Evolutionary conservation across 2,797 vertebrate species (phyloP).

Genomic region (Coccyzus lansbergi): DNA sequence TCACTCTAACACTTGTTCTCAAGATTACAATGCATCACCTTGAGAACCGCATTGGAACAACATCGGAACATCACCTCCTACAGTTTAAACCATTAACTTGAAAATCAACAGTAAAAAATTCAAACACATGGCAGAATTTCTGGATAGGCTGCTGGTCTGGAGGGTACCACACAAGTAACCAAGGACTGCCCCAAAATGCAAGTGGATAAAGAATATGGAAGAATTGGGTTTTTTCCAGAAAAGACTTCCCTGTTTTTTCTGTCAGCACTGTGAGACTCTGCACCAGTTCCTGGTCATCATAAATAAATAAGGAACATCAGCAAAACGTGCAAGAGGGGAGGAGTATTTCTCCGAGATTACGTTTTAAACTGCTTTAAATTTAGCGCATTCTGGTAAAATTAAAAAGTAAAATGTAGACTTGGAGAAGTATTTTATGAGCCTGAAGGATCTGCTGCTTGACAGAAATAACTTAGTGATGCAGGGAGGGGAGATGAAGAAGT

Average conservation of each 20-base stretch:
- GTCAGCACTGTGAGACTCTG: neutral
- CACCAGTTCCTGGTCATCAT: neutral
- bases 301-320: neutral
- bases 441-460: neutral
- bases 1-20: too few relatives aligned
- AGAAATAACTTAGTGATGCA: neutral
- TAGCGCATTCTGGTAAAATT: neutral
- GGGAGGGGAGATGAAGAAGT: neutral
- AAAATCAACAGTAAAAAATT: neutral
- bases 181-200: neutral
- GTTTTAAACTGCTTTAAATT: neutral
- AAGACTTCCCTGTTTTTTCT: neutral
- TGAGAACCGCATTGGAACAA: neutral
- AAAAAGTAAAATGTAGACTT: neutral
- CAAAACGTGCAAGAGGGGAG: neutral
- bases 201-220: neutral
- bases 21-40: neutral
- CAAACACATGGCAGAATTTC: neutral
- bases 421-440: neutral
- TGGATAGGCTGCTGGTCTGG: neutral
- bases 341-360: neutral
- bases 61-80: neutral
- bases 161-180: neutral
- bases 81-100: neutral
- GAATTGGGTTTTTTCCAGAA: neutral